Base-by-base conservation (phyloP, 2,797 vertebrate genomes). In the Leptatherina wallacei region DNA sequence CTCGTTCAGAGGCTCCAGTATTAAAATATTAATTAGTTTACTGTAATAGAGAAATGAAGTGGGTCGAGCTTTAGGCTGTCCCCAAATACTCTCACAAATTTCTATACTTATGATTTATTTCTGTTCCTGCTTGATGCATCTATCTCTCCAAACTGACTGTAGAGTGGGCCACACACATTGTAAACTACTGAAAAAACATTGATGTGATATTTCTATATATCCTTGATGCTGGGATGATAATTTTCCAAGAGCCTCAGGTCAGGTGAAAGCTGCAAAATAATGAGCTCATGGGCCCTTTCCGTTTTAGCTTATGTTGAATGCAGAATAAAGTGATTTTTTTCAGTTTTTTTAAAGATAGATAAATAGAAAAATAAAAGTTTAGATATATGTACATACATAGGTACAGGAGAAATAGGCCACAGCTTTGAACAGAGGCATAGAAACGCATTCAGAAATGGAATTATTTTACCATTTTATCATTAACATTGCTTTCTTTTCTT, bases 41-140 rank as follows among this genome's bases (percentile, higher is more conserved):
- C 14, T 44, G 59, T 72, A 61, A 1, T 63, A 30, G 71, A 72
- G 58, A 54, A 73, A 66, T 49, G 70, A 69, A n/a, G 65, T 58
- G 75, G 69, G 74, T 67, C 83, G 65, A 71, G 74, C 73, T 84
- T 73, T 71, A 71, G 65, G 54, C 32, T 90, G 85, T 89, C 85
- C 84, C 91, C 73, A 75, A 12, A 78, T 90, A 85, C 78, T 87
- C 85, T 80, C 73, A 60, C 42, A 54, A 59, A 58, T 77, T 78
- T 75, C 67, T 40, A 64, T 69, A 51, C 44, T 80, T 66, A 35
- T 80, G 66, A 75, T 78, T 63, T 72, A 79, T 82, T 75, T 82
- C 63, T 84, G 54, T 77, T 44, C 57, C 38, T 75, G 47, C 68
- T 68, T 73, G 77, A 79, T 82, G 77, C 65, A 65, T 61, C 59